A percentile compares a stretch with the other conserved stretches of the same genome.
phyloP scores from a whole-genome alignment of 92 coral and sea anemone species.

The Epizoanthus fatuus region DNA sequence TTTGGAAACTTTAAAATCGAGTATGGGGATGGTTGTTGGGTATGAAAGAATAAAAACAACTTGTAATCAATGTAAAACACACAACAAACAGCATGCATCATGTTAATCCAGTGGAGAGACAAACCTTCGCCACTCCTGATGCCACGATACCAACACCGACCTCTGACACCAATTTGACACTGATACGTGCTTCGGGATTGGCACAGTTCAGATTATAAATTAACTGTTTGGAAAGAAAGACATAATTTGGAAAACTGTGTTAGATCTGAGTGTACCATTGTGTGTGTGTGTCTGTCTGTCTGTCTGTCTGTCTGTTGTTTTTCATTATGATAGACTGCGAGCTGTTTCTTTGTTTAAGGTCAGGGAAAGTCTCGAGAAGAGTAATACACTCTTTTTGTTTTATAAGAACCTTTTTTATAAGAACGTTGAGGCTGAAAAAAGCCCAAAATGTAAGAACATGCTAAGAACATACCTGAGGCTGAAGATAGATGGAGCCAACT shows the following conservation, averaged over 20 bases:
- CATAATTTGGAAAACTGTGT: neutral
- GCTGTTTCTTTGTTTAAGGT: too few species aligned
- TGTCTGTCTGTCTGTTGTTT: too few species aligned
- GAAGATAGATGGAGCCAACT: too few species aligned
- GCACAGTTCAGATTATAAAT: conserved; percentile 95
- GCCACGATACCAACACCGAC: conserved; percentile 99
- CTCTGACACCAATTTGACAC: conserved; percentile 97
- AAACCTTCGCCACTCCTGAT: conserved; percentile 98
- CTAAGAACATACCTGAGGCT: too few species aligned
- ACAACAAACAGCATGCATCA: too few species aligned
- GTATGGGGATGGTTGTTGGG: neutral
- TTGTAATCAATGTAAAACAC: neutral
- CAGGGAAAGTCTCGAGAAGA: too few species aligned
- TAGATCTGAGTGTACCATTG: neutral
- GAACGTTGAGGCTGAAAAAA: too few species aligned
- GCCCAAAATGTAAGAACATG: too few species aligned
- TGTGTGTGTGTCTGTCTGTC: too few species aligned
- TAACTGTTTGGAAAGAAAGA: conserved; percentile 61
- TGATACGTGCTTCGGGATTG: conserved; percentile 89
- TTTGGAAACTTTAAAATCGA: neutral
- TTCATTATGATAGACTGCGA: too few species aligned
- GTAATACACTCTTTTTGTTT: too few species aligned
- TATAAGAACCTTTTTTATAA: too few species aligned
- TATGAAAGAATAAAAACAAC: neutral
- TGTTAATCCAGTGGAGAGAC: neutral